Conservation (phyloP, 2,888 invertebrate species). For the Pelosia muscerda region DNA sequence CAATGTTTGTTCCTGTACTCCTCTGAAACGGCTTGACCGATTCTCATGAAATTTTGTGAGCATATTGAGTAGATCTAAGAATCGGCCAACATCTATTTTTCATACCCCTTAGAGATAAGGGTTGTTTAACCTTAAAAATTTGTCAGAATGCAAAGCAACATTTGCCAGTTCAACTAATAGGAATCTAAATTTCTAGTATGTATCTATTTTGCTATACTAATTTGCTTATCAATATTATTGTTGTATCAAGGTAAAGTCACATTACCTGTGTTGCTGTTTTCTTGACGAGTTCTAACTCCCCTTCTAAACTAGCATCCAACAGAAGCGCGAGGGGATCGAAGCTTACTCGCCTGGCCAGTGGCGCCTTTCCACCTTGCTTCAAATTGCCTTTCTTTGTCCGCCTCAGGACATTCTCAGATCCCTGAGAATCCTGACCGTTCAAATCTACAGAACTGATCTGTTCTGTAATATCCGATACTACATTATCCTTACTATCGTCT, state of each 20-base stretch:
- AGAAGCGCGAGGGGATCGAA: conserved; percentile 99
- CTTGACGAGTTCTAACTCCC: conserved; percentile 98
- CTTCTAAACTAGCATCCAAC: conserved; percentile 98
- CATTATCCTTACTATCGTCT: conserved; percentile 77
- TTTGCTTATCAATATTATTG: not conserved
- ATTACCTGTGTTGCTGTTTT: conserved; percentile 96
- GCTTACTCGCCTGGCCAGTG: conserved; percentile 94
- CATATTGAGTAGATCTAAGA: too few relatives aligned
- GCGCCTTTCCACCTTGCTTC: conserved; percentile 91
- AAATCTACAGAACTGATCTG: conserved; percentile 83
- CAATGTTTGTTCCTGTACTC: too few relatives aligned
- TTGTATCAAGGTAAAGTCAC: not conserved
- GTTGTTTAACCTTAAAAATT: too few relatives aligned
- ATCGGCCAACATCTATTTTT: too few relatives aligned
- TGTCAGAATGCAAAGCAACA: too few relatives aligned
- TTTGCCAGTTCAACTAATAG: too few relatives aligned
- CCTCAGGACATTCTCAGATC: conserved; percentile 86
- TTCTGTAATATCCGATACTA: conserved; percentile 80
- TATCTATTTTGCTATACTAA: too few relatives aligned
- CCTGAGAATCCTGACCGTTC: conserved; percentile 86
- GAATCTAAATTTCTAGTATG: too few relatives aligned
- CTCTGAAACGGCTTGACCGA: too few relatives aligned
- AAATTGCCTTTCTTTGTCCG: conserved; percentile 92
- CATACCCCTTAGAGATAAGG: too few relatives aligned
- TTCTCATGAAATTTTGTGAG: too few relatives aligned